Conservation (phyloP, 30 jellyfish, hydroid and myxozoan genomes). For the Hydractinia symbiolongicarpus region DNA sequence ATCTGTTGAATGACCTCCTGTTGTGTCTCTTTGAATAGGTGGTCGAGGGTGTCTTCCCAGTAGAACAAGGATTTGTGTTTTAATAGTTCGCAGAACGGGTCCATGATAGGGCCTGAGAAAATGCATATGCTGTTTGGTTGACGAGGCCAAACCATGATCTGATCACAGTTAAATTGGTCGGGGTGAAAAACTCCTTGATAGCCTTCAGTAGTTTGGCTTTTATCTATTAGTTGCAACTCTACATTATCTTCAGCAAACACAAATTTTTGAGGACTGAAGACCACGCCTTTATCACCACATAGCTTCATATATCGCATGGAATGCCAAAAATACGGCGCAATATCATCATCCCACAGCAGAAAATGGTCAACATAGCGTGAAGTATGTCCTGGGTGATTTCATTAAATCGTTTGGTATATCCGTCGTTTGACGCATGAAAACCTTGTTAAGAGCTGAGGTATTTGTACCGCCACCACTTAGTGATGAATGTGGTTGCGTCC, state of each 20-base stretch:
- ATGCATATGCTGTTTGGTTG: neutral
- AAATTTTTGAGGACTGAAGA: constrained; percentile 9
- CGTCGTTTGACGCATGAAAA: constrained; percentile 5
- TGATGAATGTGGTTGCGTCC: constrained; percentile 29
- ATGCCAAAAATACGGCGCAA: too few relatives aligned
- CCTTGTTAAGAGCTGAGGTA: constrained; percentile 24
- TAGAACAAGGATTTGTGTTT: neutral
- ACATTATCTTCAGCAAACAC: neutral
- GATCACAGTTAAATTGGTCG: neutral
- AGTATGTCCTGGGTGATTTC: constrained; percentile 17
- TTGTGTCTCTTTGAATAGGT: neutral
- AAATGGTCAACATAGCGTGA: neutral
- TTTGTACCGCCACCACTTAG: neutral
- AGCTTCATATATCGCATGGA: too few relatives aligned
- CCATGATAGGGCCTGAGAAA: constrained; percentile 1
- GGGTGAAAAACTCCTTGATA: too few relatives aligned
- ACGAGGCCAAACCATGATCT: constrained; percentile 27
- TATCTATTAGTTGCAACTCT: neutral
- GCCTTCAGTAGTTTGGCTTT: too few relatives aligned
- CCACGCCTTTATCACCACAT: constrained; percentile 20
- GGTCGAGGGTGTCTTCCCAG: constrained; percentile 15
- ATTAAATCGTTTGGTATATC: constrained; percentile 11
- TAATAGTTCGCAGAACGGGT: constrained; percentile 22
- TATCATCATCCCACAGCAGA: too few relatives aligned
- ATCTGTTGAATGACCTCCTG: neutral